phyloP scores from a whole-genome alignment of 2,888 invertebrate genomes.

The Xiphydria camelus region DNA sequence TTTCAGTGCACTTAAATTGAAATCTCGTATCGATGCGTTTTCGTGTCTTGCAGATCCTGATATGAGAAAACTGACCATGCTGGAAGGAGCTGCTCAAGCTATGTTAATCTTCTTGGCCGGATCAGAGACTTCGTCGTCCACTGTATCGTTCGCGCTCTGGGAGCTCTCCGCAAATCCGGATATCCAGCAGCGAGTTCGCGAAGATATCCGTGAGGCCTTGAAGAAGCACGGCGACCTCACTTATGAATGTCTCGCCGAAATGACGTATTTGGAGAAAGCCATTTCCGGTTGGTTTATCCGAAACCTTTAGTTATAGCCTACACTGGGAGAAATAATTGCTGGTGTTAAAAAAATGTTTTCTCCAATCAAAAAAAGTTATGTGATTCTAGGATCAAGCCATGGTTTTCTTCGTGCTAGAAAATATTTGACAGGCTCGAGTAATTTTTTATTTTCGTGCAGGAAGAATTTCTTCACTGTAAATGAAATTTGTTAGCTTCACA shows the following conservation, averaged over 20 bases:
- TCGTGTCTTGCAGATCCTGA: conserved; percentile 12
- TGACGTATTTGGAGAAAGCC: conserved; percentile 59
- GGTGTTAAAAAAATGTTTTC: conserved; percentile 24
- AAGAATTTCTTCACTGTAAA: too few relatives aligned
- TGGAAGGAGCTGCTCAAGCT: conserved; percentile 58
- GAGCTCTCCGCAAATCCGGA: conserved; percentile 55
- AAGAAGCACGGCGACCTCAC: conserved; percentile 47
- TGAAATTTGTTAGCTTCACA: too few relatives aligned
- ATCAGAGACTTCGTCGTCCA: conserved; percentile 61
- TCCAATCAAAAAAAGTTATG: background rate
- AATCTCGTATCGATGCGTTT: background rate
- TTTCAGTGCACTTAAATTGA: too few relatives aligned
- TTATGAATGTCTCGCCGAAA: conserved; percentile 56
- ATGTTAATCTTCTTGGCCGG: conserved; percentile 59
- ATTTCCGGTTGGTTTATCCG: too few relatives aligned
- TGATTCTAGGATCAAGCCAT: too few relatives aligned
- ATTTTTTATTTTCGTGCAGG: too few relatives aligned
- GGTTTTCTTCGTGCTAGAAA: too few relatives aligned
- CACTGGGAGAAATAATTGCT: too few relatives aligned
- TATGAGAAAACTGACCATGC: conserved; percentile 43
- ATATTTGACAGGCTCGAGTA: too few relatives aligned
- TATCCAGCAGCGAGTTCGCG: conserved; percentile 54
- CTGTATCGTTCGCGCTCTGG: conserved; percentile 57
- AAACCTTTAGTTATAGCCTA: too few relatives aligned
- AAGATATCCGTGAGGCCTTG: conserved; percentile 53